These are phyloP conservation scores for Nannoperca australis DNA, from an alignment of 2,797 vertebrate species.

Conservation along the genomic window DNA sequence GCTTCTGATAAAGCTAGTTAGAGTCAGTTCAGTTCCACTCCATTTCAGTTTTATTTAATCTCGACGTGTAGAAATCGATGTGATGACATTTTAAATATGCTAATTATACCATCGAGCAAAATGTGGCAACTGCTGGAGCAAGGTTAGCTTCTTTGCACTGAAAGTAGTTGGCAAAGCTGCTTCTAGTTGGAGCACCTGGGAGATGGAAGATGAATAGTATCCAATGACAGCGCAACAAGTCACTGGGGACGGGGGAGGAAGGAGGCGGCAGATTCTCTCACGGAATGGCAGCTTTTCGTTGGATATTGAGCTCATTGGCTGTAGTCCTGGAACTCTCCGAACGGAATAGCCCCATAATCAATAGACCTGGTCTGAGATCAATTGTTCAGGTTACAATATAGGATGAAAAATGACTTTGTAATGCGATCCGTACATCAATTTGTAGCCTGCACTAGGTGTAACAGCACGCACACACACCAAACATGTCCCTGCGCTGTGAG, in stretches of 20 bases:
- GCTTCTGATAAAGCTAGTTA: background rate
- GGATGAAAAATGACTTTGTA: constrained; percentile 22
- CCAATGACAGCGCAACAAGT: background rate
- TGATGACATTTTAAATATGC: background rate
- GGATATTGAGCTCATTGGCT: background rate
- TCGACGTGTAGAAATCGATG: background rate
- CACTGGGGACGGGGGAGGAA: no score
- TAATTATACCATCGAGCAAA: background rate
- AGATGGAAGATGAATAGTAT: background rate
- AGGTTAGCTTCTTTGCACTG: background rate
- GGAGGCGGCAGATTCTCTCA: background rate
- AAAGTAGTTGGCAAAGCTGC: background rate
- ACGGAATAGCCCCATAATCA: constrained; percentile 31
- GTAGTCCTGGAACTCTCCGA: constrained; percentile 5
- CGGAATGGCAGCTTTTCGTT: background rate
- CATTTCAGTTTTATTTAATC: background rate
- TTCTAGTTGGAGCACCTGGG: background rate
- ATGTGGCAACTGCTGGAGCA: background rate
- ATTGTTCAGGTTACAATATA: constrained; percentile 3
- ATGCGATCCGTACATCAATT: constrained; percentile 5
- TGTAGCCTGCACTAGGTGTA: background rate
- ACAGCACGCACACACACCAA: background rate
- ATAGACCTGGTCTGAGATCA: constrained; percentile 20
- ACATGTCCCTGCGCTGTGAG: constrained; percentile 22
- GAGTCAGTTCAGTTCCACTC: background rate